Conservation (phyloP, 2,888 invertebrate species). For the Eilema sororculum region DNA sequence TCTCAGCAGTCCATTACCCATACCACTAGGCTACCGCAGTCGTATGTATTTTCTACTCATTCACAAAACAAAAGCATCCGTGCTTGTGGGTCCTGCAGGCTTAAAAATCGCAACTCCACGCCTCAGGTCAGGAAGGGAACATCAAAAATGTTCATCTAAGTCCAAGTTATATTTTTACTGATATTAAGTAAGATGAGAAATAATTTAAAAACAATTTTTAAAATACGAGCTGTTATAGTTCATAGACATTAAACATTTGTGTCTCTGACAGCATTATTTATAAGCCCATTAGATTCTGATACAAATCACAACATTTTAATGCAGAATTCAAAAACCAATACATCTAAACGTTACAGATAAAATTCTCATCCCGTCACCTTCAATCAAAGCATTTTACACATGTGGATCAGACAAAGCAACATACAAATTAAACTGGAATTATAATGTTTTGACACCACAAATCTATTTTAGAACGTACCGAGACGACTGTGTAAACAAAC, state of each 20-base stretch:
- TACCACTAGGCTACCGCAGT: too few species aligned
- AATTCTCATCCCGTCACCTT: conserved; percentile 1
- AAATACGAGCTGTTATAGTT: neutral
- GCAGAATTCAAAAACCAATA: neutral
- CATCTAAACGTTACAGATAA: neutral
- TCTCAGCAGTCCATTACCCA: too few species aligned
- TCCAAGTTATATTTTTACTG: too few species aligned
- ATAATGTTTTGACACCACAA: conserved; percentile 84
- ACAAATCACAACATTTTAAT: neutral
- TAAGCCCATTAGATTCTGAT: neutral
- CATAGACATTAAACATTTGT: neutral
- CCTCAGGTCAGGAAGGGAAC: neutral
- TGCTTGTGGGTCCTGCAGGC: too few species aligned
- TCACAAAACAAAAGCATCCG: too few species aligned
- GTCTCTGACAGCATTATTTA: neutral
- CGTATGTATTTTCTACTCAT: too few species aligned
- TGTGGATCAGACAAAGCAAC: conserved; percentile 46
- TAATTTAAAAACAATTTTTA: neutral
- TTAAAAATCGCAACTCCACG: neutral
- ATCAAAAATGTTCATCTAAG: too few species aligned
- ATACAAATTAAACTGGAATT: conserved; percentile 72
- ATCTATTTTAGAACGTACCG: conserved; percentile 80
- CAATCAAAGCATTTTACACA: conserved; percentile 7
- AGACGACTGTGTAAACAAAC: conserved; percentile 83
- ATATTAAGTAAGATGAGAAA: neutral